Conservation (phyloP, 2,888 invertebrate genomes). For the Romanomermis culicivorax region DNA sequence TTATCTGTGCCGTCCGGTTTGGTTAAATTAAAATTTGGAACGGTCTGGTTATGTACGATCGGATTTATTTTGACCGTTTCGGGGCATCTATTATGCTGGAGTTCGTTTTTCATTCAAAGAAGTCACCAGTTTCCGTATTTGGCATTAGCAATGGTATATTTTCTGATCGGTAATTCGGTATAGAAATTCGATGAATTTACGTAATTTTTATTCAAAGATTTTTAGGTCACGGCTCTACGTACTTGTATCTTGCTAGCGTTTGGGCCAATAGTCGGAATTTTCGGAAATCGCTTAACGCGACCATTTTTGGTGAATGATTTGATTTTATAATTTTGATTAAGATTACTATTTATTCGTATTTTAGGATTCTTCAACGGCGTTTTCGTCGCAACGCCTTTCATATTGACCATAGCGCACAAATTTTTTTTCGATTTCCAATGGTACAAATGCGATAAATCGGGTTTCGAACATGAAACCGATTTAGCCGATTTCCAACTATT, state of each 20-base stretch:
- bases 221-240: slow-evolving; percentile 1
- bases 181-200: no score
- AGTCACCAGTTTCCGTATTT: background rate
- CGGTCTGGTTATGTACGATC: background rate
- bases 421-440: background rate
- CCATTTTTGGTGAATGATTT: background rate
- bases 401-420: background rate
- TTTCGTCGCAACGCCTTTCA: background rate
- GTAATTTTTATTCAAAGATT: no score
- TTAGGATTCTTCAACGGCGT: background rate
- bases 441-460: background rate
- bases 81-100: background rate
- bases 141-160: background rate
- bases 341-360: background rate
- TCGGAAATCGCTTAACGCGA: background rate
- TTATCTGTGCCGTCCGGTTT: background rate
- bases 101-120: background rate
- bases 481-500: background rate
- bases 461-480: background rate
- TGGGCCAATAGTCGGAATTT: background rate
- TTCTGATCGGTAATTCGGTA: background rate
- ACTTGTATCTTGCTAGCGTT: background rate
- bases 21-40: background rate
- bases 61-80: background rate
- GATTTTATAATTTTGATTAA: background rate